Conservation (phyloP, 2,113 vertebrate species). For the Myocastor coypus region DNA sequence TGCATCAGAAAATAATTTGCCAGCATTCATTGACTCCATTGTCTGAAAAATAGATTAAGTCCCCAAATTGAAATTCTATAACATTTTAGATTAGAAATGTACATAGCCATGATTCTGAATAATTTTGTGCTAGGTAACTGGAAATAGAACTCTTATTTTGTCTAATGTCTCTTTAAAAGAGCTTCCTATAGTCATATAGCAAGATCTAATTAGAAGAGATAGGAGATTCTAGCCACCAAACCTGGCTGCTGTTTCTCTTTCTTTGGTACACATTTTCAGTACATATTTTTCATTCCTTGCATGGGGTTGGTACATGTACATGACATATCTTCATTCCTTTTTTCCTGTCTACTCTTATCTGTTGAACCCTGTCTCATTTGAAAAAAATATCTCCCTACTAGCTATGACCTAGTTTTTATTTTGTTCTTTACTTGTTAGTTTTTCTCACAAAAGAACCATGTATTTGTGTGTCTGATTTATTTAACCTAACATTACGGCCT, state of each 20-base stretch:
- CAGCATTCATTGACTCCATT: slow-evolving; percentile 91
- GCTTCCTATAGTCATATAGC: neutral
- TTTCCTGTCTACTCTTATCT: neutral
- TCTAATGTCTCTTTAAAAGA: neutral
- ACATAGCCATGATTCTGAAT: slow-evolving; percentile 22
- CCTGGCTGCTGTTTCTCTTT: neutral
- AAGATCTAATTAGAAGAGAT: neutral
- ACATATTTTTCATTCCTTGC: neutral
- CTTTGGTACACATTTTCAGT: neutral
- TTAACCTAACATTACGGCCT: neutral
- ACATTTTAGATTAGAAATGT: neutral
- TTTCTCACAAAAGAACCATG: neutral
- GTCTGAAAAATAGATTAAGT: slow-evolving; percentile 87
- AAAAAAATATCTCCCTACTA: neutral
- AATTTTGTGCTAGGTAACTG: neutral
- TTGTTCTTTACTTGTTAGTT: neutral
- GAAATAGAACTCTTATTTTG: neutral
- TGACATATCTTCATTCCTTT: neutral
- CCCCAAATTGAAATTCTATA: neutral
- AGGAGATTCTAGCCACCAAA: neutral
- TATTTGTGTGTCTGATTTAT: neutral
- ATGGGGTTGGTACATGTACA: neutral
- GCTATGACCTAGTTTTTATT: neutral
- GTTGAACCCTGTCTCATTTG: neutral
- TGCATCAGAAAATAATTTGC: slow-evolving; percentile 90